phyloP scores from a whole-genome alignment of 2,888 invertebrate genomes.

The Drosophila atripex region DNA sequence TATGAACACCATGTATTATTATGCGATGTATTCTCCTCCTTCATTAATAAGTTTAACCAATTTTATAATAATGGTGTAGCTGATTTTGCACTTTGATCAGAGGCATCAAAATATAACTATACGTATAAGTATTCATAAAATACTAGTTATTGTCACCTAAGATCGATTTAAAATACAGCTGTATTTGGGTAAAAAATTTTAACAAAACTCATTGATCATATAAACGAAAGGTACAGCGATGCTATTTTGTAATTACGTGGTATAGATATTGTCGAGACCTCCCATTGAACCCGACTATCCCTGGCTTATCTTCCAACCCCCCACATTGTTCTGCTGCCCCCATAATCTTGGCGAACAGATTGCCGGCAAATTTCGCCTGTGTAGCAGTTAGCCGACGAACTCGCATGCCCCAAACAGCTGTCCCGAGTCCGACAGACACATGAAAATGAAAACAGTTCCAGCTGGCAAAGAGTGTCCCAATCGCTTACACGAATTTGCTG shows the following conservation, averaged over 20 bases:
- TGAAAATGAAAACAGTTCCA: conserved; percentile 3
- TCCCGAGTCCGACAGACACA: background rate
- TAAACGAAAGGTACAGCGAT: no score
- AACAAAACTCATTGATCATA: no score
- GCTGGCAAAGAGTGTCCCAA: conserved; percentile 54
- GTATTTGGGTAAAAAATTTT: no score
- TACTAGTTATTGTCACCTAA: no score
- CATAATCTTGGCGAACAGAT: conserved; percentile 7
- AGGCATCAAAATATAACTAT: no score
- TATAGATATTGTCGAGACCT: background rate
- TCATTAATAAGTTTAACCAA: no score
- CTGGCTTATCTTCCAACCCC: background rate
- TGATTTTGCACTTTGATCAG: no score
- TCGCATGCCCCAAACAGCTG: conserved; percentile 54
- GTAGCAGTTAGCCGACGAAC: conserved; percentile 29
- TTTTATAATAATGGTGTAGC: no score
- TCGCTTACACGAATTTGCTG: conserved; percentile 66
- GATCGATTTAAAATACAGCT: no score
- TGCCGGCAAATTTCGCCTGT: conserved; percentile 25
- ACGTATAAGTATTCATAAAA: no score
- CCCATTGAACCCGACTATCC: background rate
- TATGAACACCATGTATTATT: no score
- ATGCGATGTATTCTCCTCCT: no score
- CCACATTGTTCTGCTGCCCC: background rate
- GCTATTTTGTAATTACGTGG: background rate